Evolutionary conservation across 2,888 invertebrate genomes (phyloP), one percentile per base, ranked within the genome.

Genomic region (Mythimna vitellina): DNA sequence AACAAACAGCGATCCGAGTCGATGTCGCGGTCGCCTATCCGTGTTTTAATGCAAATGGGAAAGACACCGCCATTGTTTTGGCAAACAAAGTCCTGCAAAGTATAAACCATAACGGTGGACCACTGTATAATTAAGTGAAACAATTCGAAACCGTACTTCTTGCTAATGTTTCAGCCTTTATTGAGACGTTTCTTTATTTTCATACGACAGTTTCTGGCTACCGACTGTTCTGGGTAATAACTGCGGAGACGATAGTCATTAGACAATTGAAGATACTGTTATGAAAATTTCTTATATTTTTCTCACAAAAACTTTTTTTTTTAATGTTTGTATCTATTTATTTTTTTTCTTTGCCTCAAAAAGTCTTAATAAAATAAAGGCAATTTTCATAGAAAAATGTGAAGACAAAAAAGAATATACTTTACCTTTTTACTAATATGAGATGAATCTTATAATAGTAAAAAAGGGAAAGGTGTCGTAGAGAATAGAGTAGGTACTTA

Each of bases 41-140:
- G 71, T 76, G 78, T 73, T 81, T 73, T 79, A 74, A 74, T 81
- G 82, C 73, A 79, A 84, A 83, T 81, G 60, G 51, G 54, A 70
- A 69, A 70, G 69, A 70, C 57, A 57, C 35, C 58, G 62, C 57
- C 60, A 78, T 81, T 82, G 79, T 82, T 82, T 73, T 74, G 56
- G 17, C 67, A 74, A 83, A 81, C 84, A 74, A 76, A 65, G 67
- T 81, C 71, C 79, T 81, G 63, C 65, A 60, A 76, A 84, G 67
- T 73, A 63, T 84, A 71, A 81, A 76, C 78, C 57, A 53, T 71
- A 71, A 76, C 79, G 65, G 73, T 56, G 35, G 57, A 29, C n/a
- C 61, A 64, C 49, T 61, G 58, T 78, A 53, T 22, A 78, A 78
- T 69, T 78, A 64, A 14, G 49, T 66, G 29, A 70, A 82, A 82